Evolutionary conservation across 30 jellyfish, hydroid and myxozoan genomes (phyloP).

Genomic region (Clytia hemisphaerica): DNA sequence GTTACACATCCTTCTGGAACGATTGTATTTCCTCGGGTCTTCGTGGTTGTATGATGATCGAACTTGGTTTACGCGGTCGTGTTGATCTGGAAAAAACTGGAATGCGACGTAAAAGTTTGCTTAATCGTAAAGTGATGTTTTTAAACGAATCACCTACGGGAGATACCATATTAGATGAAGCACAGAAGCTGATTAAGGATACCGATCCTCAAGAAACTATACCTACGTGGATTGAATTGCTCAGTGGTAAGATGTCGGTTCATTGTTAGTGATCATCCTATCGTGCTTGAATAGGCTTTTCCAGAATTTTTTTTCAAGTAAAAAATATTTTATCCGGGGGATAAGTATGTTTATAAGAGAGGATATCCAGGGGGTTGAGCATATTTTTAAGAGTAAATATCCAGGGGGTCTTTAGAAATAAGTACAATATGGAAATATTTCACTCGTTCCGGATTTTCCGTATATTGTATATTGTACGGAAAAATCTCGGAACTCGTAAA

Average conservation of each 20-base stretch:
- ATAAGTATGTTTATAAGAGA: too few relatives aligned
- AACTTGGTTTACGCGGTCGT: constrained; percentile 92
- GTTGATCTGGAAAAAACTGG: constrained; percentile 90
- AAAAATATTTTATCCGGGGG: too few relatives aligned
- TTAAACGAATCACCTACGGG: constrained; percentile 92
- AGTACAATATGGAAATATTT: too few relatives aligned
- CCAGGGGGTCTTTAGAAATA: too few relatives aligned
- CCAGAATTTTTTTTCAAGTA: too few relatives aligned
- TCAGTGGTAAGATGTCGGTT: constrained; percentile 68
- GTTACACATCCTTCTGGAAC: constrained; percentile 97
- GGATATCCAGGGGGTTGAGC: too few relatives aligned
- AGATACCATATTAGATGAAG: constrained; percentile 95
- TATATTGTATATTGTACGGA: too few relatives aligned
- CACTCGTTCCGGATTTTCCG: too few relatives aligned
- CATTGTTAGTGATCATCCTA: too few relatives aligned
- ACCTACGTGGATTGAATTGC: constrained; percentile 83
- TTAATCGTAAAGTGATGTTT: constrained; percentile 71
- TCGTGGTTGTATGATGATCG: constrained; percentile 92
- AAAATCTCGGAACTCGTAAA: too few relatives aligned
- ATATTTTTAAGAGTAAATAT: too few relatives aligned
- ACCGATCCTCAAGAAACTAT: constrained; percentile 91
- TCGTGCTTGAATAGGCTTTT: too few relatives aligned
- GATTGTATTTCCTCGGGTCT: constrained; percentile 97
- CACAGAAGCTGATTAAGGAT: constrained; percentile 70
- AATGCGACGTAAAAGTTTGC: constrained; percentile 66